Base-by-base conservation (phyloP, 2,797 vertebrate species). In the Antennarius maculatus region DNA sequence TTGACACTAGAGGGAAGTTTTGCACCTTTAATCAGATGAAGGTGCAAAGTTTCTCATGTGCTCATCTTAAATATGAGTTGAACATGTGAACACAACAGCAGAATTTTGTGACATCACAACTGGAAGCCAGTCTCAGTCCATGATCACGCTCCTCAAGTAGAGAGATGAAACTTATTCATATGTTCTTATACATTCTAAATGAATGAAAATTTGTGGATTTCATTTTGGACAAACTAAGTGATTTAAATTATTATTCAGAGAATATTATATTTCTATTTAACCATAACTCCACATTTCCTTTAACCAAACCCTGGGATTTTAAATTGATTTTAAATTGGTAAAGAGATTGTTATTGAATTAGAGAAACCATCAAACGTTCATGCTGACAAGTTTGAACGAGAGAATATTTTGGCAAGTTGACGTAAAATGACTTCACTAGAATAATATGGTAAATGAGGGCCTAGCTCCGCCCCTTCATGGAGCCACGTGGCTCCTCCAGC, bases 91-190 rank as follows among this genome's bases (percentile, higher is more conserved):
- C 0, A 43, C 42, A 42, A 2, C 42, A 43, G 42, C 5, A 3
- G n/a, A 37, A 48, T n/a, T 53, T 34, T 49, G 57, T 61, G 34
- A 57, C 39, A 54, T 37, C 52, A 57, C 28, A 49, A 23, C 18
- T 18, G 15, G n/a, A 71, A 64, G 27, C 37, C 49, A 18, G 14
- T 67, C 42, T 8, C 0, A 0, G 8, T 27, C 27, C 9, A 45
- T 6, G 31, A 34, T 34, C 31, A 34, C 31, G 3, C 31, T 34
- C 31, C 31, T 34, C 31, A 34, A 55, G 15, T 23, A 23, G 23
- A 23, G 23, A 23, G 23, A 23, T 23, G 2, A 23, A 23, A 23
- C 23, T 2, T 1, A 37, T 39, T 50, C 29, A 27, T 13, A 43
- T 39, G 10, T 39, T 39, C 18, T 16, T 41, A 54, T 8, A 50